phyloP scores from a whole-genome alignment of 2,113 vertebrate species.

The Sebastes schlegelii region DNA sequence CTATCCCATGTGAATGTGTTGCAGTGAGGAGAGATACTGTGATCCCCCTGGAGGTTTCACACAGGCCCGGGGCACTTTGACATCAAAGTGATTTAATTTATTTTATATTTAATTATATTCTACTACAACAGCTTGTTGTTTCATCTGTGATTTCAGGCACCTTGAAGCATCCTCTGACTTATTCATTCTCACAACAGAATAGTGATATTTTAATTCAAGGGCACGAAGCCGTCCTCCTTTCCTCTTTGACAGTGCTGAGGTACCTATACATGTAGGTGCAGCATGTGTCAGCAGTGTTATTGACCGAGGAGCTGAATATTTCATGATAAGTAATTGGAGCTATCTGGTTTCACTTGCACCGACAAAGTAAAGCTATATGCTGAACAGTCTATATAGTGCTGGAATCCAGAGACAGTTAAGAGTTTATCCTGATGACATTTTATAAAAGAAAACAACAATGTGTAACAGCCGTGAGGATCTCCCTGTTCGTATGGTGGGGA shows the following conservation, averaged over 20 bases:
- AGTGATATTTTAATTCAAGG: conserved; percentile 33
- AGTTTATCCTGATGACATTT: background rate
- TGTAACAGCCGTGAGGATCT: background rate
- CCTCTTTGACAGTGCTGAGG: conserved; percentile 2
- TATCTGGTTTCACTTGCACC: background rate
- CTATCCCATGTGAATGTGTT: conserved; percentile 46
- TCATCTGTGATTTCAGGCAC: background rate
- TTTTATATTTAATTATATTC: background rate
- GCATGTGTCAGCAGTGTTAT: conserved; percentile 44
- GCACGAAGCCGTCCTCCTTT: background rate
- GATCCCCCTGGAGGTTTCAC: conserved; percentile 18
- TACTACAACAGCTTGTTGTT: background rate
- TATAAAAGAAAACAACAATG: background rate
- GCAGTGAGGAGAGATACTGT: conserved; percentile 28
- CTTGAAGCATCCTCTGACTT: background rate
- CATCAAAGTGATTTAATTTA: background rate
- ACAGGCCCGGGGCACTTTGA: background rate
- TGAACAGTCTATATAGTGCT: background rate
- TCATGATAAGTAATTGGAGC: conserved; percentile 61
- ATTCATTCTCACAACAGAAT: background rate
- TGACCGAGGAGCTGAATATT: conserved; percentile 67
- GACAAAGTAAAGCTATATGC: background rate
- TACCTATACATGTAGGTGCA: conserved; percentile 1
- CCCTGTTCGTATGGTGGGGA: background rate
- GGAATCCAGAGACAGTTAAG: background rate